A percentile compares a stretch with the other conserved stretches of the same genome.
Conservation (phyloP, 2,113 vertebrate genomes). For the Entosphenus tridentatus region DNA sequence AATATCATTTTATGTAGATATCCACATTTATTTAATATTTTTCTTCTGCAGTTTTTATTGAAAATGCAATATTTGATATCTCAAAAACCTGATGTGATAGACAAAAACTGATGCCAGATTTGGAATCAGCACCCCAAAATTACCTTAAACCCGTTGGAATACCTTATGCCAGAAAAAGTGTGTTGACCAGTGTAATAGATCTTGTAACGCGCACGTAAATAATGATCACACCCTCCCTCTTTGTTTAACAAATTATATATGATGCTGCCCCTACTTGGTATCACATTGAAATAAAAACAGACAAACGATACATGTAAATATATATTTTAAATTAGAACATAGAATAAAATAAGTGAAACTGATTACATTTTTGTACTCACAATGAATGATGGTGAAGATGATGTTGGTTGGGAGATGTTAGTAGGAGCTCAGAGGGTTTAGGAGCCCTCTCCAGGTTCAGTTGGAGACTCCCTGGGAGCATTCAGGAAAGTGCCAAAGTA, state of each 20-base stretch:
- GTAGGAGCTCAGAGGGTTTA: not conserved
- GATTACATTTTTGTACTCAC: not conserved
- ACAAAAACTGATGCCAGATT: too few relatives aligned
- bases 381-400: not conserved
- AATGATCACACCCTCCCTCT: not conserved
- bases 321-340: conserved; percentile 1
- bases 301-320: conserved; percentile 10
- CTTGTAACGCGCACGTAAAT: not conserved
- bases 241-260: not conserved
- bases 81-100: too few relatives aligned
- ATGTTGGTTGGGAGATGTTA: not conserved
- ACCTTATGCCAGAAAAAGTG: not conserved
- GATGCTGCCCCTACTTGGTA: not conserved
- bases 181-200: not conserved
- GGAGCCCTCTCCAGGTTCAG: not conserved
- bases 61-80: too few relatives aligned
- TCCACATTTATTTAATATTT: too few relatives aligned
- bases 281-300: not conserved
- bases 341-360: not conserved
- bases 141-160: too few relatives aligned
- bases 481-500: not conserved
- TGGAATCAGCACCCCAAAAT: too few relatives aligned
- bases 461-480: too few relatives aligned
- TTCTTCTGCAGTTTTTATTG: too few relatives aligned
- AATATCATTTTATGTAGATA: too few relatives aligned